Conservation (phyloP, 2,797 vertebrate species). For the Sparidentex hasta region DNA sequence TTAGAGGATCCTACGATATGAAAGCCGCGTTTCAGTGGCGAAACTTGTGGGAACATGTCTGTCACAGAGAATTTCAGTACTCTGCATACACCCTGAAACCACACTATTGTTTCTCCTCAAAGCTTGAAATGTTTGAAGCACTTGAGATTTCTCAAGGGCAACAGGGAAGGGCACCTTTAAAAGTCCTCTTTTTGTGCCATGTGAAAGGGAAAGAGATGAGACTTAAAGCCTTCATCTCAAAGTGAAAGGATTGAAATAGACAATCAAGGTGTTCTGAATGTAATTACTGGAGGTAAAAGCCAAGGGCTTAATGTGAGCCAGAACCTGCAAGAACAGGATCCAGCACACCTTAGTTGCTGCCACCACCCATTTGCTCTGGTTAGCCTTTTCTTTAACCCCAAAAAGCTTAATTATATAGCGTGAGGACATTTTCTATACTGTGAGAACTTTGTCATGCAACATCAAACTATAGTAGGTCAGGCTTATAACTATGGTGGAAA, state of each 20-base stretch:
- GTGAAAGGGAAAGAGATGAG: constrained; percentile 61
- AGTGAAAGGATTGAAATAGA: constrained; percentile 78
- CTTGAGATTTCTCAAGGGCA: constrained; percentile 79
- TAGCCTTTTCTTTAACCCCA: constrained; percentile 24
- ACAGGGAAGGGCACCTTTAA: constrained; percentile 75
- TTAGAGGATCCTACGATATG: constrained; percentile 38
- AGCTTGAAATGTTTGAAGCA: constrained; percentile 75
- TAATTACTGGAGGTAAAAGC: constrained; percentile 79
- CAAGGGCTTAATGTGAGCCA: constrained; percentile 64
- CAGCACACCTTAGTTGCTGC: constrained; percentile 30
- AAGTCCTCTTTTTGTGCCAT: constrained; percentile 69
- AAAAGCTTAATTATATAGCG: too few species aligned
- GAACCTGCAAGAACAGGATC: constrained; percentile 64
- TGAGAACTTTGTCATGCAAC: neutral
- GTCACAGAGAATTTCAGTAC: constrained; percentile 59
- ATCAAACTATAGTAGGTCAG: neutral
- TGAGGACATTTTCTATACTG: too few species aligned
- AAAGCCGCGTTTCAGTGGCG: constrained; percentile 57
- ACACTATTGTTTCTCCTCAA: constrained; percentile 69
- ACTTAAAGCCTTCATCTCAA: constrained; percentile 73
- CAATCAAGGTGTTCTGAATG: constrained; percentile 79
- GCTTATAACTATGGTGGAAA: neutral
- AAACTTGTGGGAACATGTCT: constrained; percentile 68
- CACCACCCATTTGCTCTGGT: constrained; percentile 42
- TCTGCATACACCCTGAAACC: constrained; percentile 56